Percentiles rank a stretch among this genome's conserved stretches.
Evolutionary conservation across 2,797 vertebrate genomes (phyloP).

Genomic region (Peromyscus attwateri): DNA sequence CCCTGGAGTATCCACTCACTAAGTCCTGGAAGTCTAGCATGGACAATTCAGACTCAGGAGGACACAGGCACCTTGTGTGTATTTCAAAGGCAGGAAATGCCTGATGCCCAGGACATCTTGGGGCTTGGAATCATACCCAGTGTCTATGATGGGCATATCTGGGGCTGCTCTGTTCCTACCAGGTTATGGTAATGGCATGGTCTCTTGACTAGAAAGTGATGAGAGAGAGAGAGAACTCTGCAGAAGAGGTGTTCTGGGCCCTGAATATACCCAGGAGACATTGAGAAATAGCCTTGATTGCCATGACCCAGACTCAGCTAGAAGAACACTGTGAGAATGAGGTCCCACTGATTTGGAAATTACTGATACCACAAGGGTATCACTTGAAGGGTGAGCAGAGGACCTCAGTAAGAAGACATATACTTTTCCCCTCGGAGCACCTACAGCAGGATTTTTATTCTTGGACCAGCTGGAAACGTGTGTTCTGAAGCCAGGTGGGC

Average conservation of each 20-base stretch:
- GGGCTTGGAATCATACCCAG: conserved; percentile 85
- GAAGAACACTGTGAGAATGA: conserved; percentile 64
- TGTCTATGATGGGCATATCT: conserved; percentile 84
- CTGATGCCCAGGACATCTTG: conserved; percentile 86
- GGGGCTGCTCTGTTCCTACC: conserved; percentile 75
- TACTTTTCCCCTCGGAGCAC: conserved; percentile 94
- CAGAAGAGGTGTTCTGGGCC: neutral
- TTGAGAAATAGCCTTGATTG: conserved; percentile 52
- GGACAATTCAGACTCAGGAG: neutral
- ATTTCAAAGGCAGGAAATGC: neutral
- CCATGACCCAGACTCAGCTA: conserved; percentile 76
- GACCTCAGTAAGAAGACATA: conserved; percentile 90
- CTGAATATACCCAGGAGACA: conserved; percentile 31
- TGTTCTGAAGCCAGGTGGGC: conserved; percentile 95
- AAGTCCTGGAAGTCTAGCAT: conserved; percentile 43
- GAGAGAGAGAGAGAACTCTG: neutral
- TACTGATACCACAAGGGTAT: conserved; percentile 87
- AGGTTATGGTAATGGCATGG: neutral
- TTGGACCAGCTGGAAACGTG: conserved; percentile 94
- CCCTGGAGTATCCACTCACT: conserved; percentile 70
- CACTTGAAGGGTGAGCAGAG: conserved; percentile 92
- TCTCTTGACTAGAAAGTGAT: conserved; percentile 66
- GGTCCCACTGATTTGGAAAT: neutral
- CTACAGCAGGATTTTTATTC: conserved; percentile 93
- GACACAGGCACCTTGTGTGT: conserved; percentile 68